phyloP scores from a whole-genome alignment of 2,888 invertebrate species.

The Lasiommata megera region DNA sequence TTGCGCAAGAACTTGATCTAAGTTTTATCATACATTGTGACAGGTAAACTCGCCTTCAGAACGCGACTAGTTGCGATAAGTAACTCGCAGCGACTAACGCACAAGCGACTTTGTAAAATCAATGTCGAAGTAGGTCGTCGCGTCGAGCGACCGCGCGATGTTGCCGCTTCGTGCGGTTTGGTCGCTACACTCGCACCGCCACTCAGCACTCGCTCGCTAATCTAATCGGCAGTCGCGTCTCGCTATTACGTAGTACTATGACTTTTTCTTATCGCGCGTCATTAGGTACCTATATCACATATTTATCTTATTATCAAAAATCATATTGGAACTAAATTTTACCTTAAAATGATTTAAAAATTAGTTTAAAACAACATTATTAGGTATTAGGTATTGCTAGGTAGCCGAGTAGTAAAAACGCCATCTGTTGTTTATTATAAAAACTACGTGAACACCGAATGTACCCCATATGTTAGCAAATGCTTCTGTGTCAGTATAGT shows the following conservation, averaged over 20 bases:
- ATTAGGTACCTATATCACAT: not conserved
- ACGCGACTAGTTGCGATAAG: slow-evolving; percentile 35
- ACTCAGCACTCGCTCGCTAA: not conserved
- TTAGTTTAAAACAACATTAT: too few relatives aligned
- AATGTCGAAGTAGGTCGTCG: slow-evolving; percentile 14
- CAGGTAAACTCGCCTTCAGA: too few relatives aligned
- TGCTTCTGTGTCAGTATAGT: not conserved
- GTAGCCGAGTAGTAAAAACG: too few relatives aligned
- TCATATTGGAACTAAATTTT: too few relatives aligned
- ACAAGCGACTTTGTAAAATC: slow-evolving; percentile 18
- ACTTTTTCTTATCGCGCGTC: not conserved
- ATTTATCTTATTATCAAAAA: not conserved
- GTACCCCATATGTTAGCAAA: not conserved
- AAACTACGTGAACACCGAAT: not conserved
- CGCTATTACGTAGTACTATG: not conserved
- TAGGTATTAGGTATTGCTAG: too few relatives aligned
- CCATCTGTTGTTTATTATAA: not conserved
- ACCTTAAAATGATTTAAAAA: too few relatives aligned
- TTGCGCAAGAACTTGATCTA: not conserved
- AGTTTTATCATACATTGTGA: slow-evolving; percentile 8
- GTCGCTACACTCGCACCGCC: slow-evolving; percentile 13
- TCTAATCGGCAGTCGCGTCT: not conserved
- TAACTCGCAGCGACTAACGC: slow-evolving; percentile 37
- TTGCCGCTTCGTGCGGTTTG: slow-evolving; percentile 32
- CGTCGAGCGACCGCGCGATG: slow-evolving; percentile 27